Evolutionary conservation across 2,888 invertebrate species (phyloP).

Genomic region (Drosophila hamatofila): DNA sequence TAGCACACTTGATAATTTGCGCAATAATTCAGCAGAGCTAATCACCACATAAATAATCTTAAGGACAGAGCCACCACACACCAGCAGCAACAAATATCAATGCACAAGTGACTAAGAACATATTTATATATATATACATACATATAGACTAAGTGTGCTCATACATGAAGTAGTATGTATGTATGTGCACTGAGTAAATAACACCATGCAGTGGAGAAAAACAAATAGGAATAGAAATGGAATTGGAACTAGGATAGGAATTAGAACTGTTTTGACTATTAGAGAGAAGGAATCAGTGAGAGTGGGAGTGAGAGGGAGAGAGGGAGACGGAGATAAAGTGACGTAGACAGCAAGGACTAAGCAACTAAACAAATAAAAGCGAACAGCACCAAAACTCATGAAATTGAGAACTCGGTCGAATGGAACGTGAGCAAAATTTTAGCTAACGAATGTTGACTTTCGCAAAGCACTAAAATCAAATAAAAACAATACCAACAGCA

Average conservation of each 20-base stretch:
- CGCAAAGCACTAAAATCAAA: constrained; percentile 75
- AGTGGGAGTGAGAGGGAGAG: background rate
- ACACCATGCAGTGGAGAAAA: constrained; percentile 41
- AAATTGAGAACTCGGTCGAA: constrained; percentile 69
- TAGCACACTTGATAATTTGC: constrained; percentile 82
- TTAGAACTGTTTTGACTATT: constrained; percentile 3
- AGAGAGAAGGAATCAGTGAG: background rate
- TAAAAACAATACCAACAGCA: constrained; percentile 59
- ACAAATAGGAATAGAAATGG: constrained; percentile 27
- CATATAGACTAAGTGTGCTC: background rate
- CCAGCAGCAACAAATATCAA: constrained; percentile 13
- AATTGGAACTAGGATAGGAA: constrained; percentile 6
- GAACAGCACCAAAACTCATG: constrained; percentile 53
- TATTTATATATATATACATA: constrained; percentile 15
- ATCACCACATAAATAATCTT: constrained; percentile 84
- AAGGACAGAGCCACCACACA: constrained; percentile 52
- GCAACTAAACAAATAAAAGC: constrained; percentile 58
- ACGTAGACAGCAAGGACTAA: constrained; percentile 34
- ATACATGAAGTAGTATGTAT: constrained; percentile 9
- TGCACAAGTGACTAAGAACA: constrained; percentile 16
- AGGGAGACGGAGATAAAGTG: background rate
- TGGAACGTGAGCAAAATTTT: constrained; percentile 75
- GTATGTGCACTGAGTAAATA: constrained; percentile 19
- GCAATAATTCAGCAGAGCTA: constrained; percentile 82
- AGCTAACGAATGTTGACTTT: constrained; percentile 79